Evolutionary conservation across 1,140 invertebrate species (phyloP).

Genomic region (Aleiodes sp.): DNA sequence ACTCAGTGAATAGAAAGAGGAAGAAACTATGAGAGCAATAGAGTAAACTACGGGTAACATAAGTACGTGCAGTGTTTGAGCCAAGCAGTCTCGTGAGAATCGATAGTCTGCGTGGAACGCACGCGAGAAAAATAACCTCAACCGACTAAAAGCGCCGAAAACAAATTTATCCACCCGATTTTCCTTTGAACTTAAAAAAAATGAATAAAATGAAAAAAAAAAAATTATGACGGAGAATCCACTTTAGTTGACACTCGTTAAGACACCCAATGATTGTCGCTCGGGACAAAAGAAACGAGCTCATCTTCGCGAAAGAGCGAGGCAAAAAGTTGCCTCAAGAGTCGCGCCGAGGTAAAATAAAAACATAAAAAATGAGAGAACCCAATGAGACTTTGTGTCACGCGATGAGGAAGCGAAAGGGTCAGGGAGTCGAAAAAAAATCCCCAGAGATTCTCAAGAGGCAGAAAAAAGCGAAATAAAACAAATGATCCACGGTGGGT

Average conservation of each 20-base stretch:
- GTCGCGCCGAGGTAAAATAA: not conserved
- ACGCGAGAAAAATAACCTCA: conserved; percentile 30
- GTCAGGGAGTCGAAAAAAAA: conserved; percentile 12
- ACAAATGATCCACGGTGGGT: not conserved
- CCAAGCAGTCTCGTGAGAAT: conserved; percentile 52
- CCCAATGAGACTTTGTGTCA: not conserved
- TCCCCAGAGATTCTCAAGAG: not conserved
- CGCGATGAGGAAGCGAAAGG: not conserved
- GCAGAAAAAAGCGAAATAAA: conserved; percentile 2
- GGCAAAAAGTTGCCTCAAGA: not conserved
- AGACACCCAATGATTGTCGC: not conserved
- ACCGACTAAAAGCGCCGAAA: not conserved
- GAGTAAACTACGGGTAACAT: conserved; percentile 8
- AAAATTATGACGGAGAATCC: too few relatives aligned
- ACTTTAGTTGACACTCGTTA: not conserved
- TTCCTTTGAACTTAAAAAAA: not conserved
- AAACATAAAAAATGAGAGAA: not conserved
- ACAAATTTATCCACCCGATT: not conserved
- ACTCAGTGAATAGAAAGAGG: not conserved
- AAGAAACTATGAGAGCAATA: not conserved
- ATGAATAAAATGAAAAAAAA: too few relatives aligned
- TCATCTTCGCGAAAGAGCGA: not conserved
- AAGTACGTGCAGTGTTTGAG: conserved; percentile 35
- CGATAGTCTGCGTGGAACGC: conserved; percentile 61
- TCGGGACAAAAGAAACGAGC: not conserved